phyloP scores from a whole-genome alignment of 2,888 invertebrate species.

The Lepidocyrtoides sp. region DNA sequence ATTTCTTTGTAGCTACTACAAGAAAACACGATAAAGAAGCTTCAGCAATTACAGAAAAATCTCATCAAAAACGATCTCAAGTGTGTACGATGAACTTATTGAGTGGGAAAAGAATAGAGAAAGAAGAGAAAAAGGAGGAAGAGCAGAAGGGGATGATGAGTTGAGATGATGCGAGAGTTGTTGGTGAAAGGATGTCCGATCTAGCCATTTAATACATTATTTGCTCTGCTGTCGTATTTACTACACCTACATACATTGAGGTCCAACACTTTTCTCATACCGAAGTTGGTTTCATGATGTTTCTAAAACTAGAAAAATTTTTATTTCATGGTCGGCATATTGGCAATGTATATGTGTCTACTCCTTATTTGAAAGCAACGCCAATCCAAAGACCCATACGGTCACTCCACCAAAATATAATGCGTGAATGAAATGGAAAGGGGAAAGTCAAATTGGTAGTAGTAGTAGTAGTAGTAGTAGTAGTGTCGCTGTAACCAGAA shows the following conservation, averaged over 20 bases:
- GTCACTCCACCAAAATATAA: not conserved
- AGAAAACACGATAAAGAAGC: conserved; percentile 61
- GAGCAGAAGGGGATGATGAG: conserved; percentile 60
- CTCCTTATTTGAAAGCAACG: not conserved
- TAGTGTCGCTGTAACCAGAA: not conserved
- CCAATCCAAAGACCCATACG: not conserved
- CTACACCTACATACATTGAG: too few species aligned
- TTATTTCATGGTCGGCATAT: too few species aligned
- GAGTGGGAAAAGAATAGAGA: conserved; percentile 23
- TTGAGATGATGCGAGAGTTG: conserved; percentile 47
- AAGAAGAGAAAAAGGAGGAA: conserved; percentile 12
- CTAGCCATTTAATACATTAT: conserved; percentile 65
- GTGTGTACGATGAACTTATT: conserved; percentile 56
- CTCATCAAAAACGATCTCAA: conserved; percentile 83
- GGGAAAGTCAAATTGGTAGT: conserved; percentile 52
- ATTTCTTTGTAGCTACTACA: conserved; percentile 35
- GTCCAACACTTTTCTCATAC: not conserved
- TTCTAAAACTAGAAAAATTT: not conserved
- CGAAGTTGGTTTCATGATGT: conserved; percentile 16
- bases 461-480: not conserved
- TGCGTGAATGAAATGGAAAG: conserved; percentile 36
- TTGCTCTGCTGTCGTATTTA: conserved; percentile 20
- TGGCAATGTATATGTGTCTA: too few species aligned
- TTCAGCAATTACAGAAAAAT: conserved; percentile 83
- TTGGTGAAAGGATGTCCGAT: conserved; percentile 50